A percentile compares a stretch with the other conserved stretches of the same genome.
Conservation (phyloP, 2,888 invertebrate species). For the Exocentrus adspersus region DNA sequence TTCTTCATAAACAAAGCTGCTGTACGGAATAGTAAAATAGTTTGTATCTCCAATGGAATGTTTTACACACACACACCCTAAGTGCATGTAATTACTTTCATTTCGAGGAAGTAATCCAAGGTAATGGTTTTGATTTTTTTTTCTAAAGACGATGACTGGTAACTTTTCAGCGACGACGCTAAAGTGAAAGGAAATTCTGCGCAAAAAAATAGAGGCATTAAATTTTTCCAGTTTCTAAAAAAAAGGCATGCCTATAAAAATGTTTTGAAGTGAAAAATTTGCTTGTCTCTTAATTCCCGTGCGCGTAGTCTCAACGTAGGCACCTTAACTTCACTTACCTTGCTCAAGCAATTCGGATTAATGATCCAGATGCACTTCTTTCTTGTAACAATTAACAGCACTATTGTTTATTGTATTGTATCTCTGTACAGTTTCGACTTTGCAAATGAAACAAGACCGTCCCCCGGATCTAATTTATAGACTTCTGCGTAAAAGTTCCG, state of each 20-base stretch:
- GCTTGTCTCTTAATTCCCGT: too few relatives aligned
- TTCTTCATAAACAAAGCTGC: too few relatives aligned
- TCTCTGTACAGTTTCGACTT: neutral
- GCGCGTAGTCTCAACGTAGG: too few relatives aligned
- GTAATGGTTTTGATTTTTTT: slow-evolving; percentile 3
- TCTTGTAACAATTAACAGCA: too few relatives aligned
- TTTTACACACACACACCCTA: slow-evolving; percentile 4
- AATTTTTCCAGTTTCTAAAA: neutral
- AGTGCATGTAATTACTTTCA: slow-evolving; percentile 3
- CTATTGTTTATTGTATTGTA: too few relatives aligned
- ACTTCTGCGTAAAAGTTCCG: slow-evolving; percentile 15
- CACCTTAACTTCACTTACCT: too few relatives aligned
- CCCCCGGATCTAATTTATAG: slow-evolving; percentile 31
- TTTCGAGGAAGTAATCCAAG: slow-evolving; percentile 19
- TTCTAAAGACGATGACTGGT: neutral
- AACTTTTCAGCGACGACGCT: neutral
- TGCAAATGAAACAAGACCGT: slow-evolving; percentile 6
- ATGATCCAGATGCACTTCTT: neutral
- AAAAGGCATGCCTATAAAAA: too few relatives aligned
- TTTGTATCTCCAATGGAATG: too few relatives aligned
- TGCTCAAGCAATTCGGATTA: too few relatives aligned
- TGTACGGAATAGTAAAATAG: too few relatives aligned
- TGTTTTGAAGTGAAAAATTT: too few relatives aligned
- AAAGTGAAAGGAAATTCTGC: neutral
- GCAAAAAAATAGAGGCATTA: neutral